Evolutionary conservation across 2,113 vertebrate genomes (phyloP).

Genomic region (Eidolon helvum): DNA sequence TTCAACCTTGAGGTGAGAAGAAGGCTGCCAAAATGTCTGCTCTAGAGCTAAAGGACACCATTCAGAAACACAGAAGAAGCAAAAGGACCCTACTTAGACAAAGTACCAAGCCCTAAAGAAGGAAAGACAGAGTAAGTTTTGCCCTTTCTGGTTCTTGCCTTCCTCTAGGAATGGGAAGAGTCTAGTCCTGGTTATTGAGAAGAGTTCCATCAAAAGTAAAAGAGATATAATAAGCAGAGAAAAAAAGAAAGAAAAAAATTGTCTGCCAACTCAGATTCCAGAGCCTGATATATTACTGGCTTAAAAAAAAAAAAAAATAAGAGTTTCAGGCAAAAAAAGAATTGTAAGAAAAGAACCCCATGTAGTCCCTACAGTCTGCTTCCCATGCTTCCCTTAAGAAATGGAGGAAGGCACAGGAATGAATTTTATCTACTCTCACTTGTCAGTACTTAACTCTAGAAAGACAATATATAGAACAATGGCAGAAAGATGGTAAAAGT

Average conservation of each 20-base stretch:
- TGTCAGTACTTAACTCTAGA: neutral
- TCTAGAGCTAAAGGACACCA: neutral
- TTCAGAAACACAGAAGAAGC: neutral
- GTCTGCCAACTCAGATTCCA: neutral
- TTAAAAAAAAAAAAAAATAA: neutral
- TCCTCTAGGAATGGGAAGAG: neutral
- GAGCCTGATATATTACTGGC: neutral
- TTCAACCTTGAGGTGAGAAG: neutral
- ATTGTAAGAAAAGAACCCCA: neutral
- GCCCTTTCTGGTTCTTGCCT: neutral
- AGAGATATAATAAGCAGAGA: neutral
- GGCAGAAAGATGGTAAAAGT: neutral
- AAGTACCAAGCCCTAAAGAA: neutral
- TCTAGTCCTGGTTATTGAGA: neutral
- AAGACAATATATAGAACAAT: neutral
- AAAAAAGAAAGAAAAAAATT: neutral
- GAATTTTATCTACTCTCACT: neutral
- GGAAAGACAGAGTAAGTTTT: neutral
- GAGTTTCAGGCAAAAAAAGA: neutral
- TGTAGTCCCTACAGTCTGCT: accelerated
- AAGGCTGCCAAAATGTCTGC: neutral
- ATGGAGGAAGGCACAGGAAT: neutral
- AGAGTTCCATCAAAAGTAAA: neutral
- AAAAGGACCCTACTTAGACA: neutral
- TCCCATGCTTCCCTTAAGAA: neutral